Conservation (phyloP, 2,888 invertebrate species). For the Polia nebulosa region DNA sequence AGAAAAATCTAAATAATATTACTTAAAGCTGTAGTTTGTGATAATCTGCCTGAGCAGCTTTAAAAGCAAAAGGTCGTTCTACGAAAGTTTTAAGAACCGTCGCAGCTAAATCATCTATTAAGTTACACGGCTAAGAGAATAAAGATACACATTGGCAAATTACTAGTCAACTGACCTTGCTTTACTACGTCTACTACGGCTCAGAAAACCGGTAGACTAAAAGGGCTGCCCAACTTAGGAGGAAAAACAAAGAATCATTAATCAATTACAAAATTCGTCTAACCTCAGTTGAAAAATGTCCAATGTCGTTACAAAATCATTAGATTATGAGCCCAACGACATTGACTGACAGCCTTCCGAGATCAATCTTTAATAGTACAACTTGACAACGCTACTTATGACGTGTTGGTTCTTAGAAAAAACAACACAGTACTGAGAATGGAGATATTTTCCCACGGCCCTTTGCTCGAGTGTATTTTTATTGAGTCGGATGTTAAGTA, state of each 20-base stretch:
- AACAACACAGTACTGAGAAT: constrained; percentile 72
- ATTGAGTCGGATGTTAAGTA: constrained; percentile 32
- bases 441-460: constrained; percentile 77
- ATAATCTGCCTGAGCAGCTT: background rate
- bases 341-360: constrained; percentile 55
- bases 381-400: constrained; percentile 47
- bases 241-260: constrained; percentile 11
- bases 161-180: constrained; percentile 42
- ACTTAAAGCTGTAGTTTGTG: background rate
- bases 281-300: constrained; percentile 1
- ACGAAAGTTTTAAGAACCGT: background rate
- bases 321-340: constrained; percentile 48
- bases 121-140: background rate
- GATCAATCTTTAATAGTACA: constrained; percentile 38
- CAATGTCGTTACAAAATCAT: constrained; percentile 22
- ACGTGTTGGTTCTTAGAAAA: constrained; percentile 73
- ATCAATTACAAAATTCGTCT: constrained; percentile 15
- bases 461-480: constrained; percentile 58
- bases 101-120: background rate
- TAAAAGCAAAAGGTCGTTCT: background rate
- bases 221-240: constrained; percentile 28
- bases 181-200: constrained; percentile 25
- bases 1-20: background rate
- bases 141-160: constrained; percentile 26
- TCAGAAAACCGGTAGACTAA: constrained; percentile 4